Percentiles rank a stretch among this genome's conserved stretches.
phyloP scores from a whole-genome alignment of 2,888 invertebrate species.

The Dendrolimus houi region DNA sequence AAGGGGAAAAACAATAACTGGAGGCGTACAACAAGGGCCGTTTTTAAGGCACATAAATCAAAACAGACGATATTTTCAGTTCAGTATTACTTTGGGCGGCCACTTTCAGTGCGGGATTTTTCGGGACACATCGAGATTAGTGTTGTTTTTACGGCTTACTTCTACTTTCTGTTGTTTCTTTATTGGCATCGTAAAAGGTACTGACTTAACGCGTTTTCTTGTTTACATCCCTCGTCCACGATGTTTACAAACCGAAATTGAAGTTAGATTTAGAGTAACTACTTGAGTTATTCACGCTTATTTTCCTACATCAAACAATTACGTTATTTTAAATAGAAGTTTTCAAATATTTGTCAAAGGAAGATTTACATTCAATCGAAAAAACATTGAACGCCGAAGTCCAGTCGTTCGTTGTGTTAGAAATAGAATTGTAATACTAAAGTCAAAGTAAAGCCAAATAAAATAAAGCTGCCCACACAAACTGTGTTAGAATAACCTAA shows the following conservation, averaged over 20 bases:
- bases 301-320: neutral
- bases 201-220: conserved; percentile 27
- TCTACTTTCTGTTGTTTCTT: conserved; percentile 52
- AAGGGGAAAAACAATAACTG: conserved; percentile 70
- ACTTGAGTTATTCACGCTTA: neutral
- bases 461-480: neutral
- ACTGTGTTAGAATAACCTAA: neutral
- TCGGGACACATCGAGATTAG: conserved; percentile 61
- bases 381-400: neutral
- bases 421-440: neutral
- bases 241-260: conserved; percentile 10
- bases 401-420: neutral
- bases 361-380: neutral
- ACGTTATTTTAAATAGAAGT: neutral
- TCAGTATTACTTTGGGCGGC: conserved; percentile 48
- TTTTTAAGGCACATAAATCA: conserved; percentile 72
- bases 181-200: conserved; percentile 46
- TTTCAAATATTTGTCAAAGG: neutral
- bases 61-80: conserved; percentile 63
- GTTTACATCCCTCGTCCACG: conserved; percentile 16
- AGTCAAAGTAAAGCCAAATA: too few relatives aligned
- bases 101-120: conserved; percentile 54
- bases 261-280: conserved; percentile 1
- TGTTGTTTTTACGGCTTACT: conserved; percentile 66
- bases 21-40: conserved; percentile 59